Evolutionary conservation across 2,888 invertebrate species (phyloP), one percentile per base, ranked within the genome.

Genomic region (Phalera bucephala): DNA sequence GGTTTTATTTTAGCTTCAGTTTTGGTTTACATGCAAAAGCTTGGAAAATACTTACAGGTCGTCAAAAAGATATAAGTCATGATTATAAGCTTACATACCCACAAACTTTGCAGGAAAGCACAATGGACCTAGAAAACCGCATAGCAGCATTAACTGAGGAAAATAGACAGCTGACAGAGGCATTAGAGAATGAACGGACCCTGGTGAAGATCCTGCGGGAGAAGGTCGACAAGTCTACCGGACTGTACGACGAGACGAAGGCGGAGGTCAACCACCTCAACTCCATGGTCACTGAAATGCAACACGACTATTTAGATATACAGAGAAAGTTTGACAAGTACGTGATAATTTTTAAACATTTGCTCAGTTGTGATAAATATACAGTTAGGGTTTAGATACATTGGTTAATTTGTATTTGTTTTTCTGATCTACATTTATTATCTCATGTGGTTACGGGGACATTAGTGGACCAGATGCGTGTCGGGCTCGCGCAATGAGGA

Each of bases 181-280:
- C 90, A 0, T 65, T 92, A 10, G 91, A 92, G 44, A 90, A 88
- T 13, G 92, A 92, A 62, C 78, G 92, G 40, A 84, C 87, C 14
- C 67, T 91, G 10, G 91, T 91, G 53, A 75, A 68, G 55, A 87
- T 90, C 1, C 60, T 92, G 4, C 74, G 79, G 30, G 90, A 90
- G 48, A 87, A 90, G 42, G 71, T 91, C 31, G 87, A 88, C n/a
- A 90, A 90, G 57, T 72, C 91, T 3, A 88, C 84, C 47, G 52
- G 81, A 37, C 67, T 90, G 33, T 77, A 87, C 38, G 88, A 85
- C 40, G 91, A 92, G 46, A 90, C 90, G 61, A 90, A 87, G 57
- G 76, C 80, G 0, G 91, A 92, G 53, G 73, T 84, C 28, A 80
- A 80, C 38, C 83, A 80, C 40, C 68, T 87, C 8, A 84, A 82